A percentile compares a stretch with the other conserved stretches of the same genome.
phyloP scores from a whole-genome alignment of 2,113 vertebrate species.

The Corvus cornix region DNA sequence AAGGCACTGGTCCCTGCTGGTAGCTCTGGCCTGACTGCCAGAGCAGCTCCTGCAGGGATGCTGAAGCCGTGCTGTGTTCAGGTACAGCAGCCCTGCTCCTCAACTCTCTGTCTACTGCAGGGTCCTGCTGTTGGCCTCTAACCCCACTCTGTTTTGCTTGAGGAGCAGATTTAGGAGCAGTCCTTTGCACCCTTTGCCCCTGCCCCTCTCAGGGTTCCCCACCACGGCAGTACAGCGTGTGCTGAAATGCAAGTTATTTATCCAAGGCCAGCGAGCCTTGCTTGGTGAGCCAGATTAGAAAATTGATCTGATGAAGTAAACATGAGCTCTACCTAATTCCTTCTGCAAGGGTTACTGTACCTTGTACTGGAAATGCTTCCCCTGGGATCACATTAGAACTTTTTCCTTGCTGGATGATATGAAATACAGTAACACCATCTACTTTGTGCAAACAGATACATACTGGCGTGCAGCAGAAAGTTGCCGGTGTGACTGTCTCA shows the following conservation, averaged over 20 bases:
- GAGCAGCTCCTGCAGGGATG: not conserved
- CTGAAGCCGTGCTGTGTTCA: not conserved
- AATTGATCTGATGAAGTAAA: conserved; percentile 30
- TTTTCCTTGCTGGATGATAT: not conserved
- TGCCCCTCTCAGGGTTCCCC: not conserved
- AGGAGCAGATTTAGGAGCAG: not conserved
- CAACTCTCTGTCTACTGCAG: too few species aligned
- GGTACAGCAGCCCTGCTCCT: not conserved
- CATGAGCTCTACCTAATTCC: not conserved
- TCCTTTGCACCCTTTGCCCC: not conserved
- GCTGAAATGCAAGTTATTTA: not conserved
- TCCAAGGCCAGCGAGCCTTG: not conserved
- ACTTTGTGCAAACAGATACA: not conserved
- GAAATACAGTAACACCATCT: not conserved
- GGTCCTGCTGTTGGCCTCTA: not conserved
- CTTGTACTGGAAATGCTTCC: not conserved
- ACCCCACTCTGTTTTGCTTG: not conserved
- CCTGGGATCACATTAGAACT: not conserved
- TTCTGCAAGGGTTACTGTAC: not conserved
- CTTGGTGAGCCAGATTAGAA: not conserved
- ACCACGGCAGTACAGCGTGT: not conserved
- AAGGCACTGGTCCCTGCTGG: not conserved
- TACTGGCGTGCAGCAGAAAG: not conserved
- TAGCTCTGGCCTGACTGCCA: not conserved
- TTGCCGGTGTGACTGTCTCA: not conserved